These are phyloP conservation scores for Eubasilissa regina DNA, from an alignment of 1,140 invertebrate genomes.

Conservation along the genomic window DNA sequence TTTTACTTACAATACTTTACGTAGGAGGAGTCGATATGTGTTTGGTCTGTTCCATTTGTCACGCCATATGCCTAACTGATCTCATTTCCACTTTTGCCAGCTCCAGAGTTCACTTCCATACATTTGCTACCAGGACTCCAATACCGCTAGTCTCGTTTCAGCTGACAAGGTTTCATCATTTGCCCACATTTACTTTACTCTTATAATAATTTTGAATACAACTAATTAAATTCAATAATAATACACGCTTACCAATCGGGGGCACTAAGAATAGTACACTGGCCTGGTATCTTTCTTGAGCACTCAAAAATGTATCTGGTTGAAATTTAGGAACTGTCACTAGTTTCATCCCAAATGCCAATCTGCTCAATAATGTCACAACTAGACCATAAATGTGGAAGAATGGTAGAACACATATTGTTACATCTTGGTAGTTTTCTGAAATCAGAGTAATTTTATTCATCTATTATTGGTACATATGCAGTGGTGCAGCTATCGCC, in stretches of 20 bases:
- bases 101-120: no score
- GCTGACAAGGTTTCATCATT: no score
- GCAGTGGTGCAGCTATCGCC: no score
- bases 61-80: no score
- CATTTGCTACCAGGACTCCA: no score
- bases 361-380: constrained; percentile 71
- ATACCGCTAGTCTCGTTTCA: no score
- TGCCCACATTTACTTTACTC: no score
- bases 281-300: constrained; percentile 74
- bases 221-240: background rate
- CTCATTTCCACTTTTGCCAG: no score
- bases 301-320: constrained; percentile 75
- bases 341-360: constrained; percentile 78
- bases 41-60: no score
- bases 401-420: constrained; percentile 82
- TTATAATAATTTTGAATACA: constrained; percentile 28
- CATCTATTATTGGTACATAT: no score
- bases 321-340: constrained; percentile 84
- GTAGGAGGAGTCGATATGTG: no score
- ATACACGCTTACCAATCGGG: constrained; percentile 75
- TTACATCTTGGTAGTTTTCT: constrained; percentile 73
- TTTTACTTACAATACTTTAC: no score
- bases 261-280: constrained; percentile 75
- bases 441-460: constrained; percentile 58
- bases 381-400: constrained; percentile 90